A percentile compares a stretch with the other conserved stretches of the same genome.
Conservation (phyloP, 2,797 vertebrate genomes). For the Lithobates pipiens region DNA sequence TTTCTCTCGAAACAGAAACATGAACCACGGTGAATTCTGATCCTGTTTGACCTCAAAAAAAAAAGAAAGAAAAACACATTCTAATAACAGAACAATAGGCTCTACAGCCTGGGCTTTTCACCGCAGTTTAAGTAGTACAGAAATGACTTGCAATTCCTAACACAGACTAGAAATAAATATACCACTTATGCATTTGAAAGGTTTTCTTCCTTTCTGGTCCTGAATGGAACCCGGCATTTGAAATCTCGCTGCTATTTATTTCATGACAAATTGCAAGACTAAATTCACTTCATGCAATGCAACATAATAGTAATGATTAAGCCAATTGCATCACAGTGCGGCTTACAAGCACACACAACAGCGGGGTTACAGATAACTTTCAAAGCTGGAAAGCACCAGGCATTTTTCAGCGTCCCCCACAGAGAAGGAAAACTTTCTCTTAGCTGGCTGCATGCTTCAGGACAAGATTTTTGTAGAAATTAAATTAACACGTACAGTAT, state of each 20-base stretch:
- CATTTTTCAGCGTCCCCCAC: slow-evolving; percentile 67
- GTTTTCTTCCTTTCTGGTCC: slow-evolving; percentile 60
- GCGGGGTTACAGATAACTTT: slow-evolving; percentile 70
- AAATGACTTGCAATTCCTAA: slow-evolving; percentile 54
- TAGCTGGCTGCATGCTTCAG: slow-evolving; percentile 20
- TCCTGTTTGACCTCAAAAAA: slow-evolving; percentile 39
- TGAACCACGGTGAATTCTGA: slow-evolving; percentile 42
- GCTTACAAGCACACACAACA: slow-evolving; percentile 70
- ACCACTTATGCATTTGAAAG: slow-evolving; percentile 62
- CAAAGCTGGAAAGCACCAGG: slow-evolving; percentile 68
- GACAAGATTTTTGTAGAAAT: not conserved
- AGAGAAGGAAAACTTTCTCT: slow-evolving; percentile 69
- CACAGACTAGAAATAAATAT: slow-evolving; percentile 57
- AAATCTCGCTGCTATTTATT: slow-evolving; percentile 69
- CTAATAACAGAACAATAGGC: slow-evolving; percentile 55
- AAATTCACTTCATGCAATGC: slow-evolving; percentile 65
- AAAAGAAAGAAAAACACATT: slow-evolving; percentile 32
- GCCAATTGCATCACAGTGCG: slow-evolving; percentile 71
- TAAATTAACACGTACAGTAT: not conserved
- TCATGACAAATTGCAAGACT: slow-evolving; percentile 70
- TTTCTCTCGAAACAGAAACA: slow-evolving; percentile 3
- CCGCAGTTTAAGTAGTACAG: slow-evolving; percentile 48
- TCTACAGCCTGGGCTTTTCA: slow-evolving; percentile 32
- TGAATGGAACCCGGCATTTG: slow-evolving; percentile 69
- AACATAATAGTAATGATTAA: slow-evolving; percentile 71